These are phyloP conservation scores for Sylvilagus floridanus DNA, from an alignment of 2,797 vertebrate species.

Conservation along the genomic window DNA sequence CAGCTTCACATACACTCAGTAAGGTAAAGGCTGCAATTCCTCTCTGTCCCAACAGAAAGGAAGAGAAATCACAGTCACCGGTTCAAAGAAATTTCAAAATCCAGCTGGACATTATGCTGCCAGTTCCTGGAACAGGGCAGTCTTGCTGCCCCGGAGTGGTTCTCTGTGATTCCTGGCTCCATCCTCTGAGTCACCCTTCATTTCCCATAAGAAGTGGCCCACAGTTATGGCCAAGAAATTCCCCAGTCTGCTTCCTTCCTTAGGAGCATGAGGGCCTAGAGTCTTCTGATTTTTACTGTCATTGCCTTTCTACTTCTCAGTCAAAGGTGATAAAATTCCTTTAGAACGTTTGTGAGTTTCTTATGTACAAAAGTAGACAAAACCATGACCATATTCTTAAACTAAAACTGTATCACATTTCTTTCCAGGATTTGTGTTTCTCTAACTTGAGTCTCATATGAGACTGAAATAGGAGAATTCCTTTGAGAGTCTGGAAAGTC, in stretches of 20 bases:
- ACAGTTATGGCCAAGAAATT: neutral
- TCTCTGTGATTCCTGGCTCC: neutral
- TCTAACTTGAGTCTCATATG: neutral
- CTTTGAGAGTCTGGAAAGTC: neutral
- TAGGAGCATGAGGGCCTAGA: neutral
- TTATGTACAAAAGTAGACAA: constrained; percentile 7
- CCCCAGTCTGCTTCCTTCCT: neutral
- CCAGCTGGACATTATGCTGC: neutral
- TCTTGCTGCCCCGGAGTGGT: neutral
- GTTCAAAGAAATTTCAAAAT: neutral
- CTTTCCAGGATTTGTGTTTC: neutral
- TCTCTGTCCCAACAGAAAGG: neutral
- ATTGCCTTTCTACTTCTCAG: neutral
- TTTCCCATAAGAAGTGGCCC: neutral
- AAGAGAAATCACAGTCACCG: neutral
- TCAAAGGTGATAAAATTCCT: neutral
- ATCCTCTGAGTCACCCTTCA: neutral
- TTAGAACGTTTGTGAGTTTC: neutral
- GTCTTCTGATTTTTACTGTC: neutral
- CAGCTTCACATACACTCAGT: neutral
- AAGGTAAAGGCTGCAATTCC: neutral
- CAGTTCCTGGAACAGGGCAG: neutral
- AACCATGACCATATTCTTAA: neutral
- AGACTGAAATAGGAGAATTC: neutral
- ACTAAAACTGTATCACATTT: neutral